Evolutionary conservation across 23 tunicate genomes (phyloP), one percentile per base, ranked within the genome.

Genomic region (Styela plicata): DNA sequence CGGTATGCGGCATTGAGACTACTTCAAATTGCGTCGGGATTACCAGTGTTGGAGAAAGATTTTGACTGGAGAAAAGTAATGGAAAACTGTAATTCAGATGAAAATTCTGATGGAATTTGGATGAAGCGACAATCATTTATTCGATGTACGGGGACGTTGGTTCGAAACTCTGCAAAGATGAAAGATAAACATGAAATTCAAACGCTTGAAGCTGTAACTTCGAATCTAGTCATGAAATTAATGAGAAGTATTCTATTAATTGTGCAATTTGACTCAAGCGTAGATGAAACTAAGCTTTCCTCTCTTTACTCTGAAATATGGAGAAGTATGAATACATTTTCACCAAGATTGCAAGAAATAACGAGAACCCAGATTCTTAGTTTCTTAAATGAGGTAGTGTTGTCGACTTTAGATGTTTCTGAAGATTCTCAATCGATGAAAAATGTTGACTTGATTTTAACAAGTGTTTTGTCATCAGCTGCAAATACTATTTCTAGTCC

Each of bases 11-110:
- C 79, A 19, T 52, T 88, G 3, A 75, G 89, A 62, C 65, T 88
- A 31, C 83, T 93, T 7, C 91, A 93, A 77, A 31, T 82, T 18
- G 88, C 83, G 20, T 93, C 90, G 73, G 64, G 85, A 52, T 67
- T 93, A 0, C 89, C 91, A 5, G 63, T 93, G 32, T 70, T 75
- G 2, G 85, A 84, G 26, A 20, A 44, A 24, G 81, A 44, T 26
- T 44, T 22, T 53, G 81, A 76, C 27, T 44, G 81, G 67, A 76
- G 44, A 53, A 44, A 24, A 23, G 32, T 34, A 33, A 20, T 33
- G 37, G 64, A 76, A 33, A 53, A 76, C 81, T 44, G 28, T 19
- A 2, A 25, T 23, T 33, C 27, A 23, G 27, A 33, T 7, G 63
- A 76, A 65, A 76, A 24, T 24, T 22, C n/a, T 81, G 57, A 44